Evolutionary conservation across 2,888 invertebrate genomes (phyloP), one percentile per base, ranked within the genome.

Genomic region (Galerucella nymphaeae): DNA sequence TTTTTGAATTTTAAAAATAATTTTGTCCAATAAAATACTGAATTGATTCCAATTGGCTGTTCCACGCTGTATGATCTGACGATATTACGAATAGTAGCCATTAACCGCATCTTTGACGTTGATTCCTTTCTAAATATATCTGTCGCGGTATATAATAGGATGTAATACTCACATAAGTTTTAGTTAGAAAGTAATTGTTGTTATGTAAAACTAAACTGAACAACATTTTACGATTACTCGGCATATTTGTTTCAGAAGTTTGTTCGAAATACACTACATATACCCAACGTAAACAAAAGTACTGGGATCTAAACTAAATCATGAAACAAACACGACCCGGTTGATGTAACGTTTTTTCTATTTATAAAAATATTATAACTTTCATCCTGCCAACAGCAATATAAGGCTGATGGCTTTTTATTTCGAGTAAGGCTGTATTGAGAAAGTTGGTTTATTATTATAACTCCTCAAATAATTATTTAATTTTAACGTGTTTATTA

Each of bases 131-230:
- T 14, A 55, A 62, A 13, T 59, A 42, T 48, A 67, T 48, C 18
- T 67, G 16, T 18, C 20, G 23, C 8, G 41, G 42, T 11, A 58
- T 16, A 11, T 59, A 38, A 30, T 16, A 53, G 6, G 16, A 16
- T 66, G 16, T 6, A 20, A 62, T 74, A 77, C 77, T 77, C 66
- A 77, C 77, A 53, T 74, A 75, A 64, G 70, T 71, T 66, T 75
- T 76, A 8, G 75, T 77, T 59, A 77, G 75, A 68, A 73, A 77
- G 59, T 77, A 76, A 48, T 70, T 64, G n/a, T 64, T 71, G 30
- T 75, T 74, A 23, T 76, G 67, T n/a, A 67, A 57, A 41, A 76
- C 74, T 30, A 77, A 63, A 64, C 75, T 69, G 59, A 76, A 77
- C 74, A 77, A 55, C 66, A 72, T 70, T 42, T 65, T 71, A 23